Evolutionary conservation across 2,888 invertebrate species (phyloP), one percentile per base, ranked within the genome.

Genomic region (Elysia crispata): DNA sequence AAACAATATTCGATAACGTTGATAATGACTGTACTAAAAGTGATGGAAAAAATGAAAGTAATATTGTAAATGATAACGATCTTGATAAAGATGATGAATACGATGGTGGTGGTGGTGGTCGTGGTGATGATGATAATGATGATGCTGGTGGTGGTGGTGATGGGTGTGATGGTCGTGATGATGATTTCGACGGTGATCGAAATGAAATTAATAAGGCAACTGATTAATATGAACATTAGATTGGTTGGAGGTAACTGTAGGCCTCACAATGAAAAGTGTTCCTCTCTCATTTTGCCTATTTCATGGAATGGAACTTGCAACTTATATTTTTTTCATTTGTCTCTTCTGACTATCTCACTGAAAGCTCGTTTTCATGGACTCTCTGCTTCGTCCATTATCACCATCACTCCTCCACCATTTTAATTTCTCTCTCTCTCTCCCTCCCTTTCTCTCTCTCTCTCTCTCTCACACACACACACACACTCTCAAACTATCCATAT

Each of bases 381-480:
- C n/a, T n/a, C n/a, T n/a, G n/a, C n/a, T n/a, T n/a, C n/a, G n/a
- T n/a, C n/a, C n/a, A n/a, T n/a, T n/a, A n/a, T n/a, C n/a, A n/a
- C n/a, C n/a, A n/a, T 74, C 74, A 25, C 13, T 62, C 64, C 30
- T 33, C 31, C 31, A 20, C 8, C 31, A 1, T 76, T 1, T 62
- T 33, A 30, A 5, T 33, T 28, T 62, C 49, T 72, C 78, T 78
- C 62, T 33, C 78, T 73, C 79, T 67, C 5, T 70, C 33, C 33
- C 70, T 70, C 41, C 33, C 33, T 70, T 5, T 70, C 3, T 33
- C 70, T 69, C 5, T 70, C 33, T 70, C 70, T 70, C 41, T 70
- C 33, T 70, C 11, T 70, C 3, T 33, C 70, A 31, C 33, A 20
- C 41, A 31, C 5, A 11, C 70, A 8, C 41, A 31, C 41, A 31